Conservation (phyloP, 2,888 invertebrate genomes). For the Leptinotarsa rubiginosa region DNA sequence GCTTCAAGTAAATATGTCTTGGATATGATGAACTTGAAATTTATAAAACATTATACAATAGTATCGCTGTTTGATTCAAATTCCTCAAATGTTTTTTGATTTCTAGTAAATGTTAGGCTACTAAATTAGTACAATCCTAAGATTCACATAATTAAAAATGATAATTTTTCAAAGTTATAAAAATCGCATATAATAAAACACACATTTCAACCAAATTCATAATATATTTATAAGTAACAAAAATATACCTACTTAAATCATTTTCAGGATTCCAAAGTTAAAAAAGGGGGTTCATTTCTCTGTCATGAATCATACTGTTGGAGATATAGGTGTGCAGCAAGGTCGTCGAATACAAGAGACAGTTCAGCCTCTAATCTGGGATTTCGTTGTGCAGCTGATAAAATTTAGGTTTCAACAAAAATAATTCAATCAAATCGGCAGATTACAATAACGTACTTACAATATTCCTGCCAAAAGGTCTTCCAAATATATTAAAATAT, state of each 20-base stretch:
- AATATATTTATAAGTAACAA: constrained; percentile 48
- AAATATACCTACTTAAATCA: constrained; percentile 42
- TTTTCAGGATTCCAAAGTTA: constrained; percentile 81
- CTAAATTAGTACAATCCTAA: no score
- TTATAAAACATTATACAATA: no score
- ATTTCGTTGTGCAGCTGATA: constrained; percentile 83
- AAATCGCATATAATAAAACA: constrained; percentile 21
- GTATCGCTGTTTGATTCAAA: no score
- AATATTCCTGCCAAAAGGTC: constrained; percentile 59
- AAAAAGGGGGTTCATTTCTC: constrained; percentile 96
- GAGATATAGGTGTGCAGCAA: constrained; percentile 92
- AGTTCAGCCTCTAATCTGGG: constrained; percentile 94
- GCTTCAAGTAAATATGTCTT: no score
- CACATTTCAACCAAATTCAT: constrained; percentile 27
- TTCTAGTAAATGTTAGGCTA: no score
- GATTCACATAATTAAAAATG: no score
- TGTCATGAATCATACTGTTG: constrained; percentile 93
- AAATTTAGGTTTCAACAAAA: constrained; percentile 6
- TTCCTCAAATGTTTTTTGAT: no score
- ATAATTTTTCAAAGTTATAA: not conserved
- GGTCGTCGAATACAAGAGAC: constrained; percentile 94
- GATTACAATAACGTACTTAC: constrained; percentile 44
- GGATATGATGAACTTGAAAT: no score
- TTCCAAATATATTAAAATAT: constrained; percentile 52
- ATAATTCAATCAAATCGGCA: constrained; percentile 40